phyloP scores from a whole-genome alignment of 2,113 vertebrate species.

The Pleuronectes platessa region DNA sequence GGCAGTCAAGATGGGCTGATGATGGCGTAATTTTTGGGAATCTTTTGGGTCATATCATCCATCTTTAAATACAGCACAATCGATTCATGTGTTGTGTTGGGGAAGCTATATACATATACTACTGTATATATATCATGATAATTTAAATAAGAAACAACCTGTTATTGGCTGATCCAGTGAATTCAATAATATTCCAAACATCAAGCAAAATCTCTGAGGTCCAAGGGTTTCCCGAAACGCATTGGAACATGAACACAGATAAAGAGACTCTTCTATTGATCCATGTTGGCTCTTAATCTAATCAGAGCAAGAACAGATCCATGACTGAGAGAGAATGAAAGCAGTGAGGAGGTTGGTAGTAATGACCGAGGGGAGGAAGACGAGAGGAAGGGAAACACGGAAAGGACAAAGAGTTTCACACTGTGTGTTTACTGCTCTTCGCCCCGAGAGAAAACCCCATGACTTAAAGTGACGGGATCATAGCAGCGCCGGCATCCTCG shows the following conservation, averaged over 20 bases:
- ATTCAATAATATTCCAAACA: too few species aligned
- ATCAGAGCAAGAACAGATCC: not conserved
- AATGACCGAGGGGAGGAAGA: not conserved
- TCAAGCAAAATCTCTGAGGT: not conserved
- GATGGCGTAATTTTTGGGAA: too few species aligned
- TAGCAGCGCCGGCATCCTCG: conserved; percentile 50
- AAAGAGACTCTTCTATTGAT: not conserved
- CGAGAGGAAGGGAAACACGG: not conserved
- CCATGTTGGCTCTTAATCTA: not conserved
- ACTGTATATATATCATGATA: too few species aligned
- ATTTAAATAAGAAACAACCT: too few species aligned
- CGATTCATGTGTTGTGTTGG: too few species aligned
- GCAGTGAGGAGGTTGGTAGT: not conserved
- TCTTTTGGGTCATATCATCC: too few species aligned
- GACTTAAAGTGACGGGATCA: conserved; percentile 42
- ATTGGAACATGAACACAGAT: not conserved
- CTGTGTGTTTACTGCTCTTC: conserved; percentile 34
- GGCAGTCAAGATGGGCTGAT: too few species aligned
- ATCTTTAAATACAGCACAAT: too few species aligned
- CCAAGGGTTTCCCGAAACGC: not conserved
- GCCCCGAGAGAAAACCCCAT: conserved; percentile 37
- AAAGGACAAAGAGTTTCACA: conserved; percentile 1
- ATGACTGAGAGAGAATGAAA: not conserved
- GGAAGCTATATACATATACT: too few species aligned
- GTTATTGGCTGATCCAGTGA: too few species aligned